Evolutionary conservation across 2,888 invertebrate species (phyloP), one percentile per base, ranked within the genome.

Genomic region (Agriopis aurantiaria): DNA sequence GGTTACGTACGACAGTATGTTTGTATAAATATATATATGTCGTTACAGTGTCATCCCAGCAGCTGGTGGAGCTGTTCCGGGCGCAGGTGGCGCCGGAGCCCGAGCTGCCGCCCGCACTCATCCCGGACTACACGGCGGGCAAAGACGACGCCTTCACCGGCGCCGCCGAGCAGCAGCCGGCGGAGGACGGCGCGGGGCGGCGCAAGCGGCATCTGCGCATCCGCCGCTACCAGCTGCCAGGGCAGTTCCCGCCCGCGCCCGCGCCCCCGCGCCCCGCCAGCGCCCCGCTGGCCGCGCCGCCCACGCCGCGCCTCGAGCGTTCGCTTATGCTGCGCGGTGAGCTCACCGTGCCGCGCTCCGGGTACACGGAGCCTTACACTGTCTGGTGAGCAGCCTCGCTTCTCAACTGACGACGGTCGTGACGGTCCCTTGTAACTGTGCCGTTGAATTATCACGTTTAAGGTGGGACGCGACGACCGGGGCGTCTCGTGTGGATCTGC

Each of bases 381-480:
- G 80, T 84, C 3, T 85, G 89, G 91, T 89, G 70, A 56, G 82
- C 73, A 52, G 81, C 74, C 11, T 43, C 23, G 41, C 40, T 6
- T 23, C 14, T n/a, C 11, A 6, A 46, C 46, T 11, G 4, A 4
- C 33, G 33, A 33, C 5, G 33, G 33, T 33, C 5, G 5, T 3
- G 33, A 33, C 5, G 33, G 33, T 46, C 46, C 11, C 10, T 46
- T 46, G 46, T 46, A 46, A 46, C 10, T 46, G 5, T 46, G 5
- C 10, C 46, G 10, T n/a, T n/a, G 7, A 48, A n/a, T 9, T 17
- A 23, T 12, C n/a, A 9, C 12, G 53, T 17, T 33, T 11, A 82
- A 92, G 92, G 87, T 91, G 86, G 85, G 89, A 92, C 74, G 84
- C 87, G 8, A 72, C 65, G n/a, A 88, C 80, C 65, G 91, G 91